Base-by-base conservation (phyloP, 2,113 vertebrate species). In the Lagopus muta region DNA sequence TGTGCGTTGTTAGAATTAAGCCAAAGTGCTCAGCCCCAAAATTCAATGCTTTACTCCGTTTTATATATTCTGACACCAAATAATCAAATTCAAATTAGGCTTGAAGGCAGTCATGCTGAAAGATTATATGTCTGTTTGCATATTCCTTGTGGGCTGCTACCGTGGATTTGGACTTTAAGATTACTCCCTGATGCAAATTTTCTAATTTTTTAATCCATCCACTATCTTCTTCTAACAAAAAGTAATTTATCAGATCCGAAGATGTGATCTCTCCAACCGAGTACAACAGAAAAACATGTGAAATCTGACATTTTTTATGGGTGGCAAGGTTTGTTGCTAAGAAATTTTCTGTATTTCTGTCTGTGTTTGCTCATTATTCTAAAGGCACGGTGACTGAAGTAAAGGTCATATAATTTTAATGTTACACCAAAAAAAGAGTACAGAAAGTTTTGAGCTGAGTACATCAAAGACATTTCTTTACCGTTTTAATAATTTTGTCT, bases 331-430 rank as follows among this genome's bases (percentile, higher is more conserved):
- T 60, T 83, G n/a, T 75, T 91, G 82, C 40, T 38, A 72, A 90
- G 85, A 83, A 71, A 82, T 65, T 58, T 52, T 92, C 75, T 92
- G 94, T 90, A 88, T 90, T 97, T 76, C 77, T 89, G 55, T 54
- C 80, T 19, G 1, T 85, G 45, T 96, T 95, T 91, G 43, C 40
- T 69, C 18, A 45, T 74, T 90, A 96, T 70, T 86, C 6, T 77
- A 73, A 76, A 20, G 28, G 47, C 42, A 92, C 50, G 34, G 70
- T 66, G 58, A 22, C 27, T 57, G 40, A 30, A 92, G 57, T 86
- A 90, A 95, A 92, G 62, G 32, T 8, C 45, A 15, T 43, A n/a
- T n/a, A 89, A 57, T 85, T 90, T 73, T 58, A 85, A 54, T 64
- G 86, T 3, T 47, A 24, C 87, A 82, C 62, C 62, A 52, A 40